Percentiles rank a stretch among this genome's conserved stretches.
phyloP scores from a whole-genome alignment of 2,888 invertebrate species.

The Neoascia interrupta region DNA sequence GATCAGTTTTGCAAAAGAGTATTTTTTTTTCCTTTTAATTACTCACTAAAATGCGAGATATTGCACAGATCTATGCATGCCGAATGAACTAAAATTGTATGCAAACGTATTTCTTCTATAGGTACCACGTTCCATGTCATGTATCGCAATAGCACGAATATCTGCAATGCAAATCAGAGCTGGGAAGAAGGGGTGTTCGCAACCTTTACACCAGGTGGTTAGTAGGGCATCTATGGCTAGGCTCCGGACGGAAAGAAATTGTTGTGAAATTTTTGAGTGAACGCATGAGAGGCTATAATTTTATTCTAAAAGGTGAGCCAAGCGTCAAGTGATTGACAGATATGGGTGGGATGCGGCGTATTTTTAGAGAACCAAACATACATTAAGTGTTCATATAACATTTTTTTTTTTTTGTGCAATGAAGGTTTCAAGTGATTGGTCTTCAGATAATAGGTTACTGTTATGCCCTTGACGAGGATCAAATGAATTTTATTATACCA shows the following conservation, averaged over 20 bases:
- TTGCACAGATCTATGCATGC: constrained; percentile 31
- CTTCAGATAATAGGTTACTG: too few relatives aligned
- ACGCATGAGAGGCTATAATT: constrained; percentile 58
- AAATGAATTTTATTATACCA: too few relatives aligned
- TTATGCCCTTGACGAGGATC: too few relatives aligned
- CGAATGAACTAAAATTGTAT: constrained; percentile 16
- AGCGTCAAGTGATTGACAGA: constrained; percentile 59
- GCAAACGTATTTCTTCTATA: constrained; percentile 19
- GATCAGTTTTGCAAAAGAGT: constrained; percentile 66
- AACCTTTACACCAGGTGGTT: constrained; percentile 40
- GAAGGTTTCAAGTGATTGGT: too few relatives aligned
- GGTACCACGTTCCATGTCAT: constrained; percentile 34
- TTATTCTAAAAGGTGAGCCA: constrained; percentile 53
- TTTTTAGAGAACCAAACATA: not conserved
- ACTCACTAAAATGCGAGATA: constrained; percentile 53
- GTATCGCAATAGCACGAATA: constrained; percentile 41
- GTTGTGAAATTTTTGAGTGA: constrained; percentile 45
- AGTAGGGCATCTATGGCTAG: constrained; percentile 47
- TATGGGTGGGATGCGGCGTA: constrained; percentile 1
- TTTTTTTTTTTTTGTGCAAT: too few relatives aligned
- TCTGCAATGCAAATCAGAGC: constrained; percentile 15
- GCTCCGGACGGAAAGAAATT: constrained; percentile 29
- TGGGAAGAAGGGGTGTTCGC: constrained; percentile 48
- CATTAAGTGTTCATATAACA: not conserved
- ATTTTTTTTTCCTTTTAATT: constrained; percentile 64